A percentile compares a stretch with the other conserved stretches of the same genome.
These are phyloP conservation scores for Papilio aristodemus DNA, from an alignment of 1,140 invertebrate genomes.

Conservation along the genomic window DNA sequence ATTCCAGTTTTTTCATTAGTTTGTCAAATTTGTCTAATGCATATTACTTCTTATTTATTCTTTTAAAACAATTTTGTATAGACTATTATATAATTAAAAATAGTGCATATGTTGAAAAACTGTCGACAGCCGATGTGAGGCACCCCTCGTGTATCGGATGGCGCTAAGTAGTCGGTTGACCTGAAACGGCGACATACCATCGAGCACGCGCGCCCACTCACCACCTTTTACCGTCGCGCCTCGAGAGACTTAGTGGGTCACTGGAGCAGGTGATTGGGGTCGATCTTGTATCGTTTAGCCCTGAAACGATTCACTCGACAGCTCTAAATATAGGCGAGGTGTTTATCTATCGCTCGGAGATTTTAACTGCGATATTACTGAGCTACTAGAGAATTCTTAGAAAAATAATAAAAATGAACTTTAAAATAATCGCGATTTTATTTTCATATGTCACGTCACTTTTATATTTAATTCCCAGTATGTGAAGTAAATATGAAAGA, in stretches of 20 bases:
- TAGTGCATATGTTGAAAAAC: conserved; percentile 29
- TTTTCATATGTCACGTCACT: too few species aligned
- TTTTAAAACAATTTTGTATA: too few species aligned
- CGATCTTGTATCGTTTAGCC: conserved; percentile 36
- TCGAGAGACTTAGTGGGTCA: conserved; percentile 51
- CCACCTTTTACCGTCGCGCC: conserved; percentile 47
- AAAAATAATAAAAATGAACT: too few species aligned
- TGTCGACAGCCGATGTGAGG: conserved; percentile 31
- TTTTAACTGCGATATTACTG: background rate
- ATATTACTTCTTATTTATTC: too few species aligned
- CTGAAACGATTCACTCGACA: conserved; percentile 32
- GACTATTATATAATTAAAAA: too few species aligned
- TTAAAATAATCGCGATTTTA: too few species aligned
- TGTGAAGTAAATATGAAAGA: too few species aligned
- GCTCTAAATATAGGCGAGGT: conserved; percentile 22
- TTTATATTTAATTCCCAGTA: too few species aligned
- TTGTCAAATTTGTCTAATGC: too few species aligned
- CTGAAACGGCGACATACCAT: conserved; percentile 54
- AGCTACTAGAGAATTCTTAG: too few species aligned
- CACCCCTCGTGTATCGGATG: conserved; percentile 47
- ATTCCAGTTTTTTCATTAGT: too few species aligned
- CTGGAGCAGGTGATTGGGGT: conserved; percentile 44
- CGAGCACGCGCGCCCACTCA: conserved; percentile 64
- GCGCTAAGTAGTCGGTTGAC: conserved; percentile 53
- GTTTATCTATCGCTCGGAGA: background rate